phyloP scores from a whole-genome alignment of 2,888 invertebrate species.

The Trachelus tabidus region DNA sequence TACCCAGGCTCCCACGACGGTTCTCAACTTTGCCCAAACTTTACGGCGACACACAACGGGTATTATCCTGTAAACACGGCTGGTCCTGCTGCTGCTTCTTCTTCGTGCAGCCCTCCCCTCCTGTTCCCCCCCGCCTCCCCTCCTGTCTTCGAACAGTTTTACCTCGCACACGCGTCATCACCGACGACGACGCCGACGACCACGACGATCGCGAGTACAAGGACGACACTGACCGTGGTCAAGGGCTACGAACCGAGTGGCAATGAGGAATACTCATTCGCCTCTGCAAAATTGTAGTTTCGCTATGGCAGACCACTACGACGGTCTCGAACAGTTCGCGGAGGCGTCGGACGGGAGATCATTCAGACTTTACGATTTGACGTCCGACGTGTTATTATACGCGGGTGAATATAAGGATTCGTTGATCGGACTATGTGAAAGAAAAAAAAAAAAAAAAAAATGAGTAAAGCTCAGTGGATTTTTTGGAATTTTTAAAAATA shows the following conservation, averaged over 20 bases:
- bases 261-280: background rate
- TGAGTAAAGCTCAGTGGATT: background rate
- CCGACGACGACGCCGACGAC: background rate
- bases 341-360: background rate
- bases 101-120: background rate
- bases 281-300: background rate
- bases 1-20: constrained; percentile 58
- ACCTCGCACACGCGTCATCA: background rate
- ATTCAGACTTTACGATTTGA: background rate
- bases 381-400: background rate
- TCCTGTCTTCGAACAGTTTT: background rate
- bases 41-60: background rate
- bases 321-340: background rate
- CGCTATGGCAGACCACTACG: background rate
- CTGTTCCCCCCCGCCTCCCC: too few species aligned
- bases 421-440: too few species aligned
- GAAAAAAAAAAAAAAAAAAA: too few species aligned
- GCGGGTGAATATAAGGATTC: background rate
- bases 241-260: background rate
- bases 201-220: background rate
- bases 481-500: background rate
- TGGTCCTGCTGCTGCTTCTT: constrained; percentile 8
- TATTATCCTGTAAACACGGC: constrained; percentile 5
- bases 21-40: constrained; percentile 57
- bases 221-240: constrained; percentile 6